Percentiles rank a stretch among this genome's conserved stretches.
Evolutionary conservation across 2,113 vertebrate species (phyloP).

Genomic region (Limnothrissa miodon): DNA sequence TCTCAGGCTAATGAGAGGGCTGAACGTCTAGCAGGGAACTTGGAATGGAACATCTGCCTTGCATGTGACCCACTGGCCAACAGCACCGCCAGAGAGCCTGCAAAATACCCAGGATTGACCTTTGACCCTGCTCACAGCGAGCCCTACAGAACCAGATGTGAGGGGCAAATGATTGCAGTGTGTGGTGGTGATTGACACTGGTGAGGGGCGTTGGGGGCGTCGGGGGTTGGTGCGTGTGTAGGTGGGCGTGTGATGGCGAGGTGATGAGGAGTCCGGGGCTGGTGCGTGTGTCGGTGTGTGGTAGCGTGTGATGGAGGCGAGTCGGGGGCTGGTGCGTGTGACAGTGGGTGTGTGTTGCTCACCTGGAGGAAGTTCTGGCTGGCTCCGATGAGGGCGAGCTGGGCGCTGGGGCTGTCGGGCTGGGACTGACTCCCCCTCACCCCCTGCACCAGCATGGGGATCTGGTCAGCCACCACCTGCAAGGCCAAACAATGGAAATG

Average conservation of each 20-base stretch:
- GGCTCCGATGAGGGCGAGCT: constrained; percentile 90
- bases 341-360: constrained; percentile 60
- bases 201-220: too few relatives aligned
- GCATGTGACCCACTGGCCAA: too few relatives aligned
- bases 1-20: background rate
- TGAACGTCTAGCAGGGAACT: background rate
- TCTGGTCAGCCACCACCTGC: constrained; percentile 93
- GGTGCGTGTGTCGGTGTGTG: too few relatives aligned
- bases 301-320: background rate
- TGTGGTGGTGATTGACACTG: too few relatives aligned
- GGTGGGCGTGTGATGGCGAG: too few relatives aligned
- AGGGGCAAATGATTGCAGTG: too few relatives aligned
- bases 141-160: background rate
- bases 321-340: too few relatives aligned
- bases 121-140: background rate
- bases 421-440: constrained; percentile 93
- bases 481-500: too few relatives aligned
- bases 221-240: too few relatives aligned
- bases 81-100: too few relatives aligned
- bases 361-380: constrained; percentile 98
- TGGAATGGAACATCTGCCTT: background rate
- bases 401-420: constrained; percentile 91
- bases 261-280: too few relatives aligned
- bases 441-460: constrained; percentile 93
- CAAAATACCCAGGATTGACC: background rate